A percentile compares a stretch with the other conserved stretches of the same genome.
Evolutionary conservation across 2,797 vertebrate genomes (phyloP).

Genomic region (Onychomys arenicola): DNA sequence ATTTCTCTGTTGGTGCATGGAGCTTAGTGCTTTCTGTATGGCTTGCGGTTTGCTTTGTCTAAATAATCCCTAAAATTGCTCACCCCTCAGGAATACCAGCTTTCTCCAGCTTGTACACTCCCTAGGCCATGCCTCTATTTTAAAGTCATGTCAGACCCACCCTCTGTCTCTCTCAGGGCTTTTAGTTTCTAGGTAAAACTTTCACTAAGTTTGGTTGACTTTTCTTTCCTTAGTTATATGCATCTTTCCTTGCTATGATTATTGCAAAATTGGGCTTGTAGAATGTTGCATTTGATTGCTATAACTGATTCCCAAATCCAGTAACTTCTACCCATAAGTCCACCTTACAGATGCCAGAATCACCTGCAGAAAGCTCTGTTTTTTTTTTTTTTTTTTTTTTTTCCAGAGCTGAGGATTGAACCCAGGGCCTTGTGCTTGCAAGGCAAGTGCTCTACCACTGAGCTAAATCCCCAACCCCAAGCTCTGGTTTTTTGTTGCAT

Average conservation of each 20-base stretch:
- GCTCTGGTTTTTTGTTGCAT: not conserved
- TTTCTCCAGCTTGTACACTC: slow-evolving; percentile 44
- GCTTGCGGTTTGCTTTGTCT: slow-evolving; percentile 63
- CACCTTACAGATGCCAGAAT: not conserved
- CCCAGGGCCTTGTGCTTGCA: too few species aligned
- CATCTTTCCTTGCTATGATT: slow-evolving; percentile 3
- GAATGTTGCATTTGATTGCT: not conserved
- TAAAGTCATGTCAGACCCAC: slow-evolving; percentile 30
- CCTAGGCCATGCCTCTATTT: slow-evolving; percentile 23
- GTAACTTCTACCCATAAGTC: not conserved
- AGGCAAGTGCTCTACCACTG: too few species aligned
- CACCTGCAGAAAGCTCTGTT: not conserved
- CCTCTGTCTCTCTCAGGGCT: not conserved
- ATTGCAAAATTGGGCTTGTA: not conserved
- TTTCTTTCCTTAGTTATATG: slow-evolving; percentile 31
- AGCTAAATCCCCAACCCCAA: too few species aligned
- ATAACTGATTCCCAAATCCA: not conserved
- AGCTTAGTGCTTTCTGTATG: slow-evolving; percentile 55
- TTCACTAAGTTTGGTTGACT: slow-evolving; percentile 22
- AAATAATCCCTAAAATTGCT: slow-evolving; percentile 67
- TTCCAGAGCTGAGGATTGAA: too few species aligned
- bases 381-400: too few species aligned
- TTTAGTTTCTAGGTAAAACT: slow-evolving; percentile 41
- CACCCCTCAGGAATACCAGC: slow-evolving; percentile 24
- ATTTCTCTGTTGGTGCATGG: slow-evolving; percentile 58